Percentiles rank a stretch among this genome's conserved stretches.
These are phyloP conservation scores for Cyprinodon diabolis DNA, from an alignment of 2,797 vertebrate genomes.

Conservation along the genomic window DNA sequence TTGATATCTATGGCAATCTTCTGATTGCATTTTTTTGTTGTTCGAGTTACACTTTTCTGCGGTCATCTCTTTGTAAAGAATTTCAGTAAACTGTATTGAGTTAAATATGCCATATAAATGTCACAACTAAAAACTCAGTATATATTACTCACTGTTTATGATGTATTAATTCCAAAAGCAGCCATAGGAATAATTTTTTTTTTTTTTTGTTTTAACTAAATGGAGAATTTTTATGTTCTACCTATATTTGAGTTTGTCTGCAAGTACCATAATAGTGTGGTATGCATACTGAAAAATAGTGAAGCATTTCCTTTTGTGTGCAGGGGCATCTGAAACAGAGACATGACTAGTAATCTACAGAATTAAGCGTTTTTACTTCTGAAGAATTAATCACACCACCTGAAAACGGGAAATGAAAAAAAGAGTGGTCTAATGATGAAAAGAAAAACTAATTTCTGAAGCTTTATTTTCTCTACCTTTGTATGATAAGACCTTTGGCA, in stretches of 20 bases:
- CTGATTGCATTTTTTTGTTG: no score
- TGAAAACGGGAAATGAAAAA: neutral
- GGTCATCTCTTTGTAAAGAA: no score
- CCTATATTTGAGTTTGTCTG: neutral
- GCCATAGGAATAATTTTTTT: neutral
- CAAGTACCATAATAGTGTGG: neutral
- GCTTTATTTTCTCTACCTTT: slow-evolving; percentile 14
- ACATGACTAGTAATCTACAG: neutral
- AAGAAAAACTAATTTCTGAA: slow-evolving; percentile 2
- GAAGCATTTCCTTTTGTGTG: neutral
- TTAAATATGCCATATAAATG: no score
- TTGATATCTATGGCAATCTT: no score
- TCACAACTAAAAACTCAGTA: neutral
- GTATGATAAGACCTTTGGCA: neutral
- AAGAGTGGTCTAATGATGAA: neutral
- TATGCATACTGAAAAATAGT: neutral
- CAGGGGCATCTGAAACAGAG: no score
- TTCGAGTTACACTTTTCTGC: no score
- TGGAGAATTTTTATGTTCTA: neutral
- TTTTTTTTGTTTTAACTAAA: neutral
- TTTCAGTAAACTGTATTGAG: no score
- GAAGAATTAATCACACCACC: neutral
- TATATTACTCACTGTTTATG: neutral
- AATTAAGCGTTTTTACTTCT: neutral
- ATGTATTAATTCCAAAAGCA: neutral